These are phyloP conservation scores for Phainopepla nitens DNA, from an alignment of 2,113 vertebrate species.

Conservation along the genomic window DNA sequence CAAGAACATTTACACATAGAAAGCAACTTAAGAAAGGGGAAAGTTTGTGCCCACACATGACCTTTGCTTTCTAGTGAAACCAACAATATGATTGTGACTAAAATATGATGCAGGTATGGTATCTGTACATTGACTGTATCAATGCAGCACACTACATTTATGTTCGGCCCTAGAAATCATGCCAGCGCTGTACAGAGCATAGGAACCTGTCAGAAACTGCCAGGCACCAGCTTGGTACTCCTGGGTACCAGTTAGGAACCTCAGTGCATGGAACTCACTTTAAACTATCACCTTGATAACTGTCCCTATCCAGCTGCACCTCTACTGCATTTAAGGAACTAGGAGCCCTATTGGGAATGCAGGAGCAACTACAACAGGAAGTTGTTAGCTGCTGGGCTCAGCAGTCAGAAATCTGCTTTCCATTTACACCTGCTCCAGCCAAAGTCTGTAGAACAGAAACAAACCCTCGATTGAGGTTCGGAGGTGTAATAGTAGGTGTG, in stretches of 20 bases:
- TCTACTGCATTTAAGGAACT: not conserved
- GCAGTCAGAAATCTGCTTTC: constrained; percentile 18
- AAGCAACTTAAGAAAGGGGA: not conserved
- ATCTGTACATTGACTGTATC: not conserved
- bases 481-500: not conserved
- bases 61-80: not conserved
- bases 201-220: not conserved
- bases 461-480: not conserved
- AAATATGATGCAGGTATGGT: not conserved
- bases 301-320: not conserved
- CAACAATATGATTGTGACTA: not conserved
- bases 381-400: constrained; percentile 21
- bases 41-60: not conserved
- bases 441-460: not conserved
- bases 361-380: not conserved
- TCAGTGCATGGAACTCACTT: not conserved
- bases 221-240: not conserved
- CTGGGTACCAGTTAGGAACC: not conserved
- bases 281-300: not conserved
- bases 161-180: not conserved
- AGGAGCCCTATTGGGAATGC: not conserved
- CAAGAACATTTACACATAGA: not conserved
- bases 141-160: not conserved
- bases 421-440: constrained; percentile 40
- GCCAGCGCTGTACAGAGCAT: not conserved